A percentile compares a stretch with the other conserved stretches of the same genome.
phyloP scores from a whole-genome alignment of 2,113 vertebrate species.

The Chitala chitala region DNA sequence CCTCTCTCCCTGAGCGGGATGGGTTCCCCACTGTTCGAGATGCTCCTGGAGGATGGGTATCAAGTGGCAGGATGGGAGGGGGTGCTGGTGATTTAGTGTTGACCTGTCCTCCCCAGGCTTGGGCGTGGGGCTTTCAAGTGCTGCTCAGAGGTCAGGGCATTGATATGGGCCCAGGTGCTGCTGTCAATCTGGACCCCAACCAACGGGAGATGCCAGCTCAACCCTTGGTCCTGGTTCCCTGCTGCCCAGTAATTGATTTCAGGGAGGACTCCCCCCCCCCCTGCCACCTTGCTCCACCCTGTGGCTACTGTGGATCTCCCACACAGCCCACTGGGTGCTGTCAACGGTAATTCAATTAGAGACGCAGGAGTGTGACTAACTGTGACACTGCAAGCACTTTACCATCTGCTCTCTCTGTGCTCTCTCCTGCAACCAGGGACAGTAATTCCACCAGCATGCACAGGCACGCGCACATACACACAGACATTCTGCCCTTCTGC shows the following conservation, averaged over 20 bases:
- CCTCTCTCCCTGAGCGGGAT: conserved; percentile 34
- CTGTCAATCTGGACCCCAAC: conserved; percentile 72
- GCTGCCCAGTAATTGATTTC: conserved; percentile 79
- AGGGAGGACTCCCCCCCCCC: conserved; percentile 52
- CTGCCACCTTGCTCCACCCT: conserved; percentile 37
- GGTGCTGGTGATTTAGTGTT: conserved; percentile 71
- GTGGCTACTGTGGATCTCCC: conserved; percentile 55
- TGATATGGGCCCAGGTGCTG: conserved; percentile 73
- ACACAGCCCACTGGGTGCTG: conserved; percentile 72
- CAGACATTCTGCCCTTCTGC: too few species aligned
- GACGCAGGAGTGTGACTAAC: conserved; percentile 80
- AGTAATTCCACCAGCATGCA: background rate
- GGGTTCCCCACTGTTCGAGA: conserved; percentile 48
- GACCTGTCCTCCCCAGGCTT: conserved; percentile 62
- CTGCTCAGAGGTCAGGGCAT: conserved; percentile 63
- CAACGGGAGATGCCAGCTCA: conserved; percentile 63
- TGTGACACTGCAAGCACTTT: conserved; percentile 64
- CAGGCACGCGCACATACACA: background rate
- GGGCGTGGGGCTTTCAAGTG: conserved; percentile 72
- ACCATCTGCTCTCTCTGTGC: conserved; percentile 65
- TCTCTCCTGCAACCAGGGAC: background rate
- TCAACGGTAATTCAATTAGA: conserved; percentile 94
- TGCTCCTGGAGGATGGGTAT: conserved; percentile 45
- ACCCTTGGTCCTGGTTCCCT: conserved; percentile 46
- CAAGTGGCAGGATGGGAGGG: conserved; percentile 29